Conservation (phyloP, 1,140 invertebrate species). For the Latrodectus geometricus region DNA sequence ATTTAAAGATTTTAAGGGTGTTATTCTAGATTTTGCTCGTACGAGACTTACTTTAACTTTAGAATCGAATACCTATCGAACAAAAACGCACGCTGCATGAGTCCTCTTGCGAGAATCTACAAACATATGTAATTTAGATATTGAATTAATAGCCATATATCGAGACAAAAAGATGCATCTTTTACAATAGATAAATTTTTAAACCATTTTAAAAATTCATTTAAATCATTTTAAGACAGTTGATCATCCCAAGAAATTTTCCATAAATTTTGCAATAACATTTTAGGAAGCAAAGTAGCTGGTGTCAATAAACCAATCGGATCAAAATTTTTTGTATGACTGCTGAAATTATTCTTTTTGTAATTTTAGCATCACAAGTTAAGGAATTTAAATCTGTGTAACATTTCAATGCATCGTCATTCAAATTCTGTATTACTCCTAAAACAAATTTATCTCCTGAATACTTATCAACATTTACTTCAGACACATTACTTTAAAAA, state of each 20-base stretch:
- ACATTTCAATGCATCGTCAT: not conserved
- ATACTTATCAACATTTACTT: not conserved
- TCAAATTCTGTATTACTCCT: constrained; percentile 2
- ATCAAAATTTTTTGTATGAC: constrained; percentile 10
- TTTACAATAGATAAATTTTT: too few relatives aligned
- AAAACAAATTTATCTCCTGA: constrained; percentile 3
- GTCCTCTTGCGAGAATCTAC: too few relatives aligned
- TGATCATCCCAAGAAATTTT: constrained; percentile 26
- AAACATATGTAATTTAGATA: too few relatives aligned
- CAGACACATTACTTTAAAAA: constrained; percentile 26
- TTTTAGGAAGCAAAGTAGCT: constrained; percentile 36
- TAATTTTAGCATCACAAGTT: not conserved
- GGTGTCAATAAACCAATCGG: constrained; percentile 29
- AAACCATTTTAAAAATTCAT: too few relatives aligned
- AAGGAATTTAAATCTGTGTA: not conserved
- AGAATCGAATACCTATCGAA: too few relatives aligned
- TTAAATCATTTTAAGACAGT: too few relatives aligned
- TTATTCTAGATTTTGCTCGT: too few relatives aligned
- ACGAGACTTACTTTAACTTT: too few relatives aligned
- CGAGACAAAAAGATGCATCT: too few relatives aligned
- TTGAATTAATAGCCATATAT: too few relatives aligned
- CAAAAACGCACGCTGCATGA: too few relatives aligned
- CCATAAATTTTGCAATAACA: constrained; percentile 19
- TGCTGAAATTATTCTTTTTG: constrained; percentile 1
- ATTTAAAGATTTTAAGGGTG: too few relatives aligned